Percentiles rank a stretch among this genome's conserved stretches.
Evolutionary conservation across 1,140 invertebrate genomes (phyloP).

Genomic region (Leptinotarsa defecta): DNA sequence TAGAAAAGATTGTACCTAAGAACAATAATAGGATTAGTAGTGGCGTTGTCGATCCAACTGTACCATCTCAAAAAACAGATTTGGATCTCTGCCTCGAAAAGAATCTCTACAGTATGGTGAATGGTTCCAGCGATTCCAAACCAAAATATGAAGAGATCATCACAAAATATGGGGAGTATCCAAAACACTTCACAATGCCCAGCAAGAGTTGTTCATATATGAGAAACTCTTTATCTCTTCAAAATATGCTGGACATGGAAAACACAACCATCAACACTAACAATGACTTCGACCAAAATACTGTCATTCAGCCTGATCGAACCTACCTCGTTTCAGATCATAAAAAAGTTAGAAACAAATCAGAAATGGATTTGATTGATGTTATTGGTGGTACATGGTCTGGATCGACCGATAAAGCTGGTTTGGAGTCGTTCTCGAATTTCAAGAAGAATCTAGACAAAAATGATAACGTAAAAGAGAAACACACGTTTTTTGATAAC

Average conservation of each 20-base stretch:
- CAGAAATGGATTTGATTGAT: slow-evolving; percentile 55
- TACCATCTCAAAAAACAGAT: slow-evolving; percentile 19
- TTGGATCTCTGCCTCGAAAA: slow-evolving; percentile 43
- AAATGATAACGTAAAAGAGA: slow-evolving; percentile 42
- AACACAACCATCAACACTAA: slow-evolving; percentile 47
- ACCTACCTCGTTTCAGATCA: slow-evolving; percentile 46
- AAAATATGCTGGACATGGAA: slow-evolving; percentile 49
- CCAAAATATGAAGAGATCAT: slow-evolving; percentile 46
- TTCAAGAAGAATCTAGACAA: slow-evolving; percentile 44
- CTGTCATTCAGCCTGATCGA: slow-evolving; percentile 51
- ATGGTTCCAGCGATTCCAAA: slow-evolving; percentile 35
- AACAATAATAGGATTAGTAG: slow-evolving; percentile 11
- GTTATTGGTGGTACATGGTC: slow-evolving; percentile 55
- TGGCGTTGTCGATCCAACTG: slow-evolving; percentile 1
- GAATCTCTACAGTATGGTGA: slow-evolving; percentile 41
- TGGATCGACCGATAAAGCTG: slow-evolving; percentile 46
- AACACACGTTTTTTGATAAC: slow-evolving; percentile 30
- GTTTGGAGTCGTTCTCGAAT: slow-evolving; percentile 37
- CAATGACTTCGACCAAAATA: slow-evolving; percentile 55
- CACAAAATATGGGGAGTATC: slow-evolving; percentile 46
- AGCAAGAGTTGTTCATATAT: slow-evolving; percentile 39
- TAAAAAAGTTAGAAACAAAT: slow-evolving; percentile 46
- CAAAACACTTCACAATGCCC: slow-evolving; percentile 33
- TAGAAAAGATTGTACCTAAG: slow-evolving; percentile 48
- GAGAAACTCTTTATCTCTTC: slow-evolving; percentile 48